These are phyloP conservation scores for Potamilus streckersoni DNA, from an alignment of 1,140 invertebrate genomes.

Conservation along the genomic window DNA sequence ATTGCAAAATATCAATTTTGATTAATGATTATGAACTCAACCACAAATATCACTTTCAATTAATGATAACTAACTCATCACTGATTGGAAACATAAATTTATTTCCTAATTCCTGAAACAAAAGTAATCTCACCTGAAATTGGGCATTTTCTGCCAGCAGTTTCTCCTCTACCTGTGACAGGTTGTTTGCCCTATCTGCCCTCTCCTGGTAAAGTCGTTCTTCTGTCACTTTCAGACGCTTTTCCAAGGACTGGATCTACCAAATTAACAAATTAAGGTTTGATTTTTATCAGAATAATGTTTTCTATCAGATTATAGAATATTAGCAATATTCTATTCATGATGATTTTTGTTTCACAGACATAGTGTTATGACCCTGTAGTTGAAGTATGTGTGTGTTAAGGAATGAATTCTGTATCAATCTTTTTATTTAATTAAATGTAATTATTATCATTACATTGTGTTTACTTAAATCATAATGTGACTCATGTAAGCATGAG, in stretches of 20 bases:
- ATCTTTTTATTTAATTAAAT: no score
- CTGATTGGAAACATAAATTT: no score
- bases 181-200: constrained; percentile 59
- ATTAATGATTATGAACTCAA: background rate
- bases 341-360: no score
- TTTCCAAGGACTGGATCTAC: constrained; percentile 56
- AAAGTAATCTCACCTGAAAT: constrained; percentile 48
- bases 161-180: constrained; percentile 64
- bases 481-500: no score
- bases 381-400: no score
- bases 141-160: constrained; percentile 63
- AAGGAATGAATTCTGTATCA: no score
- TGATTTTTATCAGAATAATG: background rate
- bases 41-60: background rate
- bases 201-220: constrained; percentile 62
- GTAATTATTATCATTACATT: no score
- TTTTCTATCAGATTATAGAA: background rate
- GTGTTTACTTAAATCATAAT: no score
- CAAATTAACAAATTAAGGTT: constrained; percentile 1
- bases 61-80: no score
- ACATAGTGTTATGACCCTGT: no score
- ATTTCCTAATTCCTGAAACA: background rate
- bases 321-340: no score
- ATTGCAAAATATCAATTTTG: background rate
- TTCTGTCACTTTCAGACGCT: constrained; percentile 60